A percentile compares a stretch with the other conserved stretches of the same genome.
phyloP scores from a whole-genome alignment of 2,113 vertebrate species.

The Calidris pugnax region DNA sequence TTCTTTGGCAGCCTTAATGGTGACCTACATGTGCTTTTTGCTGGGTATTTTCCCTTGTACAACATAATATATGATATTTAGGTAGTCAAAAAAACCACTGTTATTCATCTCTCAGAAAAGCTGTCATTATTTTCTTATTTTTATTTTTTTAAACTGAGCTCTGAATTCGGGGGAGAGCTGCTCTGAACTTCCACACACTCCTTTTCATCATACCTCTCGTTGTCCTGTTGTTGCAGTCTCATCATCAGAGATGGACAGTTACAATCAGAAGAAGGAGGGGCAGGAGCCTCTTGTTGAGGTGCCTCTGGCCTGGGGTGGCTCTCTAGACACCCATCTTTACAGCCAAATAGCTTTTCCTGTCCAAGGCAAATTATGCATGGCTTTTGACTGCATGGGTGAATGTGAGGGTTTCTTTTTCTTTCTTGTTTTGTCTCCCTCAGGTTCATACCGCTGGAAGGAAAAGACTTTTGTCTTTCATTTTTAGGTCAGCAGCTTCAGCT shows the following conservation, averaged over 20 bases:
- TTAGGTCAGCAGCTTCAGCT: not conserved
- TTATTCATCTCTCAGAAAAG: not conserved
- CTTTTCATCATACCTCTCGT: not conserved
- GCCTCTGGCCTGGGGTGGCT: too few relatives aligned
- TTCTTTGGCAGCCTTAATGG: not conserved
- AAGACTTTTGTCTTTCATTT: not conserved
- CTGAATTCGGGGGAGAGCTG: not conserved
- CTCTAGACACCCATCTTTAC: not conserved
- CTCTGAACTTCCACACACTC: rapidly evolving
- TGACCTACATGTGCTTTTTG: not conserved
- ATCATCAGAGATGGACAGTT: not conserved
- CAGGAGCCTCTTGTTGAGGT: not conserved
- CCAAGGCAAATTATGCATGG: not conserved
- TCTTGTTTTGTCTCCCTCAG: not conserved
- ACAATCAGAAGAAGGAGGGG: not conserved
- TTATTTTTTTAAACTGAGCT: not conserved
- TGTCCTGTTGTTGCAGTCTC: not conserved
- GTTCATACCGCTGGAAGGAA: not conserved
- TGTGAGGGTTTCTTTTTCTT: not conserved
- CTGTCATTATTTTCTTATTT: not conserved
- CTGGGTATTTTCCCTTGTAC: not conserved
- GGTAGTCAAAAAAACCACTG: not conserved
- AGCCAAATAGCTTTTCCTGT: not conserved
- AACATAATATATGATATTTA: not conserved
- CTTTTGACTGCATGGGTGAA: not conserved